Conservation (phyloP, 35 echinoderm and acorn worm genomes). For the Heliocidaris erythrogramma region DNA sequence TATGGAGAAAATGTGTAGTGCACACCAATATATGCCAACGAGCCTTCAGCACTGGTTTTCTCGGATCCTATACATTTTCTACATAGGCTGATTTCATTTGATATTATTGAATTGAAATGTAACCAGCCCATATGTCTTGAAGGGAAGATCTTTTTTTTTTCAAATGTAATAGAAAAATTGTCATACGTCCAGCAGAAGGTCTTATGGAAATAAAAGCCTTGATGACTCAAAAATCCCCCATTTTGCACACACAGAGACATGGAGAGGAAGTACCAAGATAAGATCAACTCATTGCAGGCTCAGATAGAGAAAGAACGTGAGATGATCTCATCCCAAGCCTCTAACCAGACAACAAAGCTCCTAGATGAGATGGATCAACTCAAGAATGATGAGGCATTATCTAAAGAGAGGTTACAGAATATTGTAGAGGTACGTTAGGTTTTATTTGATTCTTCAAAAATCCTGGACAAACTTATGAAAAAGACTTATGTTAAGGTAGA, state of each 20-base stretch:
- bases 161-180: too few species aligned
- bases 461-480: background rate
- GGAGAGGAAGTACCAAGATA: conserved; percentile 84
- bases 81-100: too few species aligned
- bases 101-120: too few species aligned
- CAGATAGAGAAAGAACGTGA: conserved; percentile 87
- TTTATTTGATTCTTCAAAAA: background rate
- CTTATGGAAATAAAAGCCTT: background rate
- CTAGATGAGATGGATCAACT: conserved; percentile 78
- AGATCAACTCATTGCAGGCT: conserved; percentile 66
- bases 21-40: too few species aligned
- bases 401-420: conserved; percentile 58
- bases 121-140: too few species aligned
- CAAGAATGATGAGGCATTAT: conserved; percentile 62
- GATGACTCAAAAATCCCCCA: background rate
- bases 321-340: conserved; percentile 74
- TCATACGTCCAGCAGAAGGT: too few species aligned
- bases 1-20: too few species aligned
- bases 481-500: too few species aligned
- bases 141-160: too few species aligned
- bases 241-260: conserved; percentile 39
- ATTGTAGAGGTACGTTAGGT: conserved; percentile 63
- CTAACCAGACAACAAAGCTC: conserved; percentile 68
- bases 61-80: too few species aligned
- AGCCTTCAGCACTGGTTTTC: too few species aligned